Base-by-base conservation (phyloP, 2,888 invertebrate species). In the Ecdyonurus torrentis region DNA sequence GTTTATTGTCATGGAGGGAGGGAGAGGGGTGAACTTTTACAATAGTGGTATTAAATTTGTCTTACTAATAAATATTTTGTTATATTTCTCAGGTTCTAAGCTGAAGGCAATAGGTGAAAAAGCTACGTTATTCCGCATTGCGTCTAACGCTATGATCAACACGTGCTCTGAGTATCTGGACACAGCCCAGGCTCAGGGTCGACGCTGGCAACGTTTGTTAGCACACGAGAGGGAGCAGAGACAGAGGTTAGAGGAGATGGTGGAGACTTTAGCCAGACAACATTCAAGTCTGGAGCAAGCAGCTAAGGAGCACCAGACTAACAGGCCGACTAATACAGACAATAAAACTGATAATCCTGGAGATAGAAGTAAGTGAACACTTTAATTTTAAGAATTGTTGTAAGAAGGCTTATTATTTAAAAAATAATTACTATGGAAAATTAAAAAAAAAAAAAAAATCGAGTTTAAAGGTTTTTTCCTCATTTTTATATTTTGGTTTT, bases 161-260 rank as follows among this genome's bases (percentile, higher is more conserved):
- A 60, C 55, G 53, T 63, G 61, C 23, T 53, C 84, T 61, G 96
- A 97, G 71, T 97, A 94, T 76, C 81, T 95, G 71, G 87, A 87
- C 70, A 83, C 94, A 64, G 93, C 95, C 18, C 89, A 93, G 70
- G 84, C 84, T 24, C 94, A 97, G 69, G 92, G 92, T 61, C 85
- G 89, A 64, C 91, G 95, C 68, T 92, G 97, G 91, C 89, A 90
- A 68, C 88, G 91, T 69, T 84, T 93, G 74, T 77, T 98, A 66
- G 91, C 95, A 69, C 91, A 94, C 75, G 97, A 99, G 73, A 86
- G 96, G 23, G 95, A 97, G 68, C 95, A 97, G 76, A 85, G 95
- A 70, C 82, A 88, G 73, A 83, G 93, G 59, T 78, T 96, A 66
- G 94, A 96, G 72, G 96, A 96, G 72, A 92, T 99, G 79, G 93